phyloP scores from a whole-genome alignment of 1,140 invertebrate genomes.

The Trichonephila inaurata region DNA sequence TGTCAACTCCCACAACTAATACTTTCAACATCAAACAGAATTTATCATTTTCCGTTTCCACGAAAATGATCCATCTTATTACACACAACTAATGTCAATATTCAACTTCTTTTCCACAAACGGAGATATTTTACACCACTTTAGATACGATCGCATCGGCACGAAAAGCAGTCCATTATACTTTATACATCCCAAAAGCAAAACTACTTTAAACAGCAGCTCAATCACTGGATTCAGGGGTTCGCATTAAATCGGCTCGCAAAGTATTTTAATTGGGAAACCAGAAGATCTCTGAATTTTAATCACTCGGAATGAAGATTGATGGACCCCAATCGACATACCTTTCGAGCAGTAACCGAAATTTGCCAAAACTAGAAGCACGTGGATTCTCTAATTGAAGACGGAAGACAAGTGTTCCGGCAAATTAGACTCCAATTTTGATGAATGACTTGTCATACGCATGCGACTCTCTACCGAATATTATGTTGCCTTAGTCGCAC shows the following conservation, averaged over 20 bases:
- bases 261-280: conserved; percentile 35
- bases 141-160: neutral
- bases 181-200: neutral
- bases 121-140: neutral
- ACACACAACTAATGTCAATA: too few species aligned
- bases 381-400: conserved; percentile 39
- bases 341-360: conserved; percentile 27
- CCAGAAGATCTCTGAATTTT: conserved; percentile 32
- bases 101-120: neutral
- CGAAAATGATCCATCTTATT: too few species aligned
- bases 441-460: conserved; percentile 47
- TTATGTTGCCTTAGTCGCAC: neutral
- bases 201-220: neutral
- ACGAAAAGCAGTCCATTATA: conserved; percentile 8
- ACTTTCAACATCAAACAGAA: too few species aligned
- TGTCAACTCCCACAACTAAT: too few species aligned
- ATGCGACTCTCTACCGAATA: neutral
- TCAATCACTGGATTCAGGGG: neutral
- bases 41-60: too few species aligned
- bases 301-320: conserved; percentile 28
- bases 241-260: neutral
- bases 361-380: conserved; percentile 21
- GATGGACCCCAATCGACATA: conserved; percentile 15
- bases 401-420: conserved; percentile 38
- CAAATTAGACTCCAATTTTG: conserved; percentile 38